Conservation (phyloP, 2,888 invertebrate species). For the Scaptomyza flava region DNA sequence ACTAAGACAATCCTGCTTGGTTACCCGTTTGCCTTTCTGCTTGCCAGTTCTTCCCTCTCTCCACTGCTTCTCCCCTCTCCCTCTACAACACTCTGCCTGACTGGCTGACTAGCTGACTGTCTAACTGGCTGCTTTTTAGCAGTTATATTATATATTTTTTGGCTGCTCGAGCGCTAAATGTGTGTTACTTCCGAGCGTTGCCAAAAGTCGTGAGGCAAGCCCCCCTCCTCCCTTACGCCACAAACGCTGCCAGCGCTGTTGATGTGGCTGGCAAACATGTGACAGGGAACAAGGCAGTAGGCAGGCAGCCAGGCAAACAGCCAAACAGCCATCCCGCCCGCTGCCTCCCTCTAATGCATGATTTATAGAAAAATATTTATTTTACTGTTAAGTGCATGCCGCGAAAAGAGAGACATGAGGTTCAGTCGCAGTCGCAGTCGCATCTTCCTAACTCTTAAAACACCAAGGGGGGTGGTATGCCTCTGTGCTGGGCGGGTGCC, state of each 20-base stretch:
- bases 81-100: background rate
- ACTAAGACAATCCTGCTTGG: constrained; percentile 41
- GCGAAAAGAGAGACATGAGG: constrained; percentile 39
- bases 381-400: constrained; percentile 79
- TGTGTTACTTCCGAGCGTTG: constrained; percentile 77
- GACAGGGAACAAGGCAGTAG: constrained; percentile 75
- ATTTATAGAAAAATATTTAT: constrained; percentile 81
- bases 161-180: constrained; percentile 77
- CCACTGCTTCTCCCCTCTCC: background rate
- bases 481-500: constrained; percentile 64
- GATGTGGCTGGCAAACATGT: constrained; percentile 67
- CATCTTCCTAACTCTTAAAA: constrained; percentile 9
- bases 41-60: constrained; percentile 16
- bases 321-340: constrained; percentile 12
- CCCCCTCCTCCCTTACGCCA: background rate
- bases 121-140: constrained; percentile 57
- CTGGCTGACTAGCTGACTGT: constrained; percentile 40
- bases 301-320: constrained; percentile 22
- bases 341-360: constrained; percentile 72
- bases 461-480: constrained; percentile 1
- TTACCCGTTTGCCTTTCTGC: constrained; percentile 21
- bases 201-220: constrained; percentile 65
- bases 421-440: constrained; percentile 17
- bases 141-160: constrained; percentile 41
- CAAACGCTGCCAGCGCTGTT: constrained; percentile 29